Evolutionary conservation across 2,113 vertebrate genomes (phyloP).

Genomic region (Urocynchramus pylzowi): DNA sequence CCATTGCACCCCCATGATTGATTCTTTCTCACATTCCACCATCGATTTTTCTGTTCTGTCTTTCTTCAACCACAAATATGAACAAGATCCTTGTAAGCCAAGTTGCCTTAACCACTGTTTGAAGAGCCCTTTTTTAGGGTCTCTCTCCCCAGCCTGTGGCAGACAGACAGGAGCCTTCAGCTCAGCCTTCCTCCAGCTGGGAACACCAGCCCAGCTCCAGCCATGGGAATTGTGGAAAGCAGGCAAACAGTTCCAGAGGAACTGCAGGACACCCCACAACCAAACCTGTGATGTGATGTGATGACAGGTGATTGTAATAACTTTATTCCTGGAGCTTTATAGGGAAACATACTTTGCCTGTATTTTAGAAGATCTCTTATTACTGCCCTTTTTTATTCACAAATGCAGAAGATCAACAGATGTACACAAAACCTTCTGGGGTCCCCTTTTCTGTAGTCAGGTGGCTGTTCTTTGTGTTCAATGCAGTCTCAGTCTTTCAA

Average conservation of each 20-base stretch:
- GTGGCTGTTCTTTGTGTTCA: background rate
- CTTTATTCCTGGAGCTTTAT: background rate
- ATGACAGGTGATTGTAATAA: fast-evolving
- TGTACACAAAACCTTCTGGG: background rate
- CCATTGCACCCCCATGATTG: background rate
- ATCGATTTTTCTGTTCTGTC: background rate
- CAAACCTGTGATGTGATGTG: background rate
- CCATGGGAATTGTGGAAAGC: background rate
- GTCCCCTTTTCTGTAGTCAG: background rate
- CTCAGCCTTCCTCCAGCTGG: background rate
- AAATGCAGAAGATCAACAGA: background rate
- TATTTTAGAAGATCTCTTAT: background rate
- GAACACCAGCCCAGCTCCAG: background rate
- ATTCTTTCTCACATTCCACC: background rate
- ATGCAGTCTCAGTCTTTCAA: background rate
- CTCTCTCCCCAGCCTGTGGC: background rate
- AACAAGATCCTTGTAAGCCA: background rate
- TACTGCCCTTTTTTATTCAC: background rate
- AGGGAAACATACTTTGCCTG: background rate
- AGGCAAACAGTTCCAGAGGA: background rate
- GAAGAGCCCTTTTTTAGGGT: background rate
- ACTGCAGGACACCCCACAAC: background rate
- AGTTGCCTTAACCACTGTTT: background rate
- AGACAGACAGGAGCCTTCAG: background rate
- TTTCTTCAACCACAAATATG: background rate